Evolutionary conservation across 1,140 invertebrate species (phyloP), one percentile per base, ranked within the genome.

Genomic region (Elymnias hypermnestra): DNA sequence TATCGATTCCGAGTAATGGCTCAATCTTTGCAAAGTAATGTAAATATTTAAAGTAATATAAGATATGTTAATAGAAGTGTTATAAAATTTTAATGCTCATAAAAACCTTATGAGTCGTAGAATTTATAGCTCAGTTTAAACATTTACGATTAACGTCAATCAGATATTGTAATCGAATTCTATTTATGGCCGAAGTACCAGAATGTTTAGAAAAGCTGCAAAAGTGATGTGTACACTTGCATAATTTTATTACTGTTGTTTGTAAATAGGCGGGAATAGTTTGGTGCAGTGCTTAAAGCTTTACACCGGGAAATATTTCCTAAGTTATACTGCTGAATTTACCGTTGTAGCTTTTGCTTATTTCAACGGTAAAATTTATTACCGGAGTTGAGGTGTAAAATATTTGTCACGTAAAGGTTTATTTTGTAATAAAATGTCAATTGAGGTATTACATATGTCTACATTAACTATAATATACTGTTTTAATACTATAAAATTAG

Each of bases 321-420:
- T 7, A 33, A 33, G 13, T 33, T 15, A 4, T 17, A 33, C 6
- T n/a, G n/a, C n/a, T 21, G 19, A 21, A 5, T 33, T 15, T 47
- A 59, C 70, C 64, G 71, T 74, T 69, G 66, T 13, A 28, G 33
- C 39, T 54, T 40, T 50, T 58, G 46, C 37, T 61, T 48, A 51
- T 53, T 50, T 62, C 26, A 69, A 71, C 65, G 65, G 67, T 69
- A 72, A 55, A 63, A 45, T 23, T 10, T 13, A 15, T 33, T 10
- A 15, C 3, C 18, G n/a, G 21, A 19, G 26, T 19, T 17, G n/a
- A n/a, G n/a, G n/a, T n/a, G n/a, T n/a, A n/a, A n/a, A n/a, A n/a
- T n/a, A n/a, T n/a, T n/a, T n/a, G n/a, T n/a, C n/a, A n/a, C n/a
- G n/a, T n/a, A n/a, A n/a, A n/a, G n/a, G n/a, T n/a, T n/a, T n/a